These are phyloP conservation scores for Cepaea nemoralis DNA, from an alignment of 1,140 invertebrate species.

Conservation along the genomic window DNA sequence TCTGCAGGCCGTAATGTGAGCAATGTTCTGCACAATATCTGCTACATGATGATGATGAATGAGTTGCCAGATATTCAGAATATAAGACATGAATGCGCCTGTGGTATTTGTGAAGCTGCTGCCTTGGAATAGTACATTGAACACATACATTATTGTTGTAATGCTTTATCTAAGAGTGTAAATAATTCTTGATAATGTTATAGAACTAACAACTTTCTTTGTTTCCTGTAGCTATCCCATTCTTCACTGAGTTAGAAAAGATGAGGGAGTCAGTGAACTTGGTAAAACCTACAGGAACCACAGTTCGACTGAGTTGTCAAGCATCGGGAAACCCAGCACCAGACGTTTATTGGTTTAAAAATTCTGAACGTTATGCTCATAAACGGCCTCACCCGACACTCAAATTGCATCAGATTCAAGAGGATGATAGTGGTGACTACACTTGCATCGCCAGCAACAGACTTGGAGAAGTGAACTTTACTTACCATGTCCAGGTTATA, in stretches of 20 bases:
- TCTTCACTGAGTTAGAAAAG: constrained; percentile 57
- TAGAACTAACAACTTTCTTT: too few relatives aligned
- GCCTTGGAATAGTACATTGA: too few relatives aligned
- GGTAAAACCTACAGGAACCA: constrained; percentile 55
- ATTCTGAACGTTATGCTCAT: constrained; percentile 27
- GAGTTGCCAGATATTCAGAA: too few relatives aligned
- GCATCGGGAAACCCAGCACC: constrained; percentile 72
- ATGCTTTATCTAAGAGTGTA: too few relatives aligned
- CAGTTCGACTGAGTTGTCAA: constrained; percentile 65
- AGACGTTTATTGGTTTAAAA: constrained; percentile 54
- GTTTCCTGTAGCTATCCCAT: constrained; percentile 50
- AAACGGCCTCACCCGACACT: constrained; percentile 48
- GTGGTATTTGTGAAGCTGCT: too few relatives aligned
- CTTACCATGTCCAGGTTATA: constrained; percentile 63
- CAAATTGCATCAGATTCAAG: constrained; percentile 52
- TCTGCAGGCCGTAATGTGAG: too few relatives aligned
- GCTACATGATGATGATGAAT: too few relatives aligned
- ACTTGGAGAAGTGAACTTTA: constrained; percentile 63
- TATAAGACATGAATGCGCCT: too few relatives aligned
- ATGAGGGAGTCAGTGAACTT: constrained; percentile 52
- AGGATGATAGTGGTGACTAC: constrained; percentile 60
- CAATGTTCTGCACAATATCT: too few relatives aligned
- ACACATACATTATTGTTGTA: too few relatives aligned
- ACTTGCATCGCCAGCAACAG: constrained; percentile 63
- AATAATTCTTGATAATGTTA: too few relatives aligned